A percentile compares a stretch with the other conserved stretches of the same genome.
Evolutionary conservation across 2,888 invertebrate genomes (phyloP).

Genomic region (Plagiodera versicolora): DNA sequence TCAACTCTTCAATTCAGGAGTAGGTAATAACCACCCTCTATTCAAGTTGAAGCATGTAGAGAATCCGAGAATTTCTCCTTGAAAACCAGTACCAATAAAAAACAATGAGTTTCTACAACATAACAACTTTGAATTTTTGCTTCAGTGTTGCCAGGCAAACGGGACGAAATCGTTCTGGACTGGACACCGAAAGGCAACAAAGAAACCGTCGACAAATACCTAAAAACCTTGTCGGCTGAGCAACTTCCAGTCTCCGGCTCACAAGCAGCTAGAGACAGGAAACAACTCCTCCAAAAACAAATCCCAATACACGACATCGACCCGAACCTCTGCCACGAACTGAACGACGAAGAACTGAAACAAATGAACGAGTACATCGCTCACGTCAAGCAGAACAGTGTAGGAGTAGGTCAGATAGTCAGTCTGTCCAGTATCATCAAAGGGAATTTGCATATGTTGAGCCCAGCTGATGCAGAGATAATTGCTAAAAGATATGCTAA

Average conservation of each 20-base stretch:
- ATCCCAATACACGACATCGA: slow-evolving; percentile 84
- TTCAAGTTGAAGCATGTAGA: too few species aligned
- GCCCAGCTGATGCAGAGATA: slow-evolving; percentile 38
- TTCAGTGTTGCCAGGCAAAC: slow-evolving; percentile 50
- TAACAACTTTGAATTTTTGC: slow-evolving; percentile 14
- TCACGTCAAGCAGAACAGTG: slow-evolving; percentile 51
- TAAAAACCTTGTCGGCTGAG: slow-evolving; percentile 64
- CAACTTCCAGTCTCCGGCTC: slow-evolving; percentile 81
- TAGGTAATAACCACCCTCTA: too few species aligned
- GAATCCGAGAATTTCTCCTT: too few species aligned
- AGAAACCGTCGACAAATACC: slow-evolving; percentile 51
- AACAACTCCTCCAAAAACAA: slow-evolving; percentile 81
- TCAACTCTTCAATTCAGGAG: too few species aligned
- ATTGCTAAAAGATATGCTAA: slow-evolving; percentile 42
- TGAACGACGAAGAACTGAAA: slow-evolving; percentile 54
- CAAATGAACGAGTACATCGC: slow-evolving; percentile 54
- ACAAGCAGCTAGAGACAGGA: slow-evolving; percentile 74
- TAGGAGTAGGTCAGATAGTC: slow-evolving; percentile 51
- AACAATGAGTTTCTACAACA: too few species aligned
- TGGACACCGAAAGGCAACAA: slow-evolving; percentile 53
- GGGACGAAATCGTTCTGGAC: slow-evolving; percentile 52
- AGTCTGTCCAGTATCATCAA: slow-evolving; percentile 38
- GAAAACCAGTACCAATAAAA: too few species aligned
- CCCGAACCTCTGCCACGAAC: slow-evolving; percentile 60
- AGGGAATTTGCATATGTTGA: slow-evolving; percentile 32